phyloP scores from a whole-genome alignment of 2,113 vertebrate species.

The Opisthocomus hoazin region DNA sequence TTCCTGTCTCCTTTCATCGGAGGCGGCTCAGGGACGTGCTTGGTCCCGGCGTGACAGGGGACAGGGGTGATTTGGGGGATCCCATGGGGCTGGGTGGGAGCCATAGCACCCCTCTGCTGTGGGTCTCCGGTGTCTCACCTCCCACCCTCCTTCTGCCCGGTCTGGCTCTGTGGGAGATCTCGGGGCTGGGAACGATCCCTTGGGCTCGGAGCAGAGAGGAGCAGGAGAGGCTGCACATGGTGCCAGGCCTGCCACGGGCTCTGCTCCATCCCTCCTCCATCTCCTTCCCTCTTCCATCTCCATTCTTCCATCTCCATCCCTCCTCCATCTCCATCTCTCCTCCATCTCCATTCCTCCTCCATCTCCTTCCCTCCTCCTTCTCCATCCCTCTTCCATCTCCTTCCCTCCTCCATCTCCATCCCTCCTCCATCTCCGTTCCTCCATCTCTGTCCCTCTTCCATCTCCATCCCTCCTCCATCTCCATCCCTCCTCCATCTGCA shows the following conservation, averaged over 20 bases:
- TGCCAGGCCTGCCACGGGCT: fast-evolving
- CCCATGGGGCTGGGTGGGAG: background rate
- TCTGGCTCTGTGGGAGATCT: fast-evolving
- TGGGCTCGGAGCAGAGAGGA: background rate
- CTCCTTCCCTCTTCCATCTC: background rate
- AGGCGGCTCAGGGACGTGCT: background rate
- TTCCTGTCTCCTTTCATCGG: background rate
- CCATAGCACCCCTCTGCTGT: fast-evolving
- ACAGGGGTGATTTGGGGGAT: background rate
- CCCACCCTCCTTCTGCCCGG: background rate
- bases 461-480: background rate
- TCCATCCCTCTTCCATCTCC: background rate
- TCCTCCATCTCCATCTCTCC: background rate
- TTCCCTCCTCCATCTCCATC: background rate
- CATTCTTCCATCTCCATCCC: background rate
- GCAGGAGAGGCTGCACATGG: background rate
- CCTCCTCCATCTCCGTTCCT: background rate
- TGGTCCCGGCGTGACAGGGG: fast-evolving
- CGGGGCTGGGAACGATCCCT: fast-evolving
- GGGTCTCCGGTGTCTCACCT: background rate
- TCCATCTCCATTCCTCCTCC: background rate
- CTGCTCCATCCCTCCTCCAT: background rate
- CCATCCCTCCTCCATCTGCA: background rate
- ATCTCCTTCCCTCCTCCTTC: too few species aligned
- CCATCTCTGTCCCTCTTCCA: too few species aligned